Base-by-base conservation (phyloP, 92 coral and sea anemone species). In the Plumapathes pennacea region DNA sequence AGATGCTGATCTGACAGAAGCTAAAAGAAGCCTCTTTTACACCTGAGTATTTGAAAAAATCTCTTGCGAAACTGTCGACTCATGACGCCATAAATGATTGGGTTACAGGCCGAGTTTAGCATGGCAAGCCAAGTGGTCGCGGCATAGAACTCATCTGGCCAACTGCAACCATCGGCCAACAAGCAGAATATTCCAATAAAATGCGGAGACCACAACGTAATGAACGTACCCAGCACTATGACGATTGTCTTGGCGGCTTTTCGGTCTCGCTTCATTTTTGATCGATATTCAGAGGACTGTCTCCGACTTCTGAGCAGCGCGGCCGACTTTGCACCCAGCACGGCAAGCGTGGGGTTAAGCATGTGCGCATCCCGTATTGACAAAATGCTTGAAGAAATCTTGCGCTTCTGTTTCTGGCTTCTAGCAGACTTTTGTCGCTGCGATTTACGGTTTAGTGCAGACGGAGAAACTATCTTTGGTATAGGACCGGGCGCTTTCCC, bases 81-180 rank as follows among this genome's bases (percentile, higher is more conserved):
- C 96, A 87, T 87, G 14, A 86, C 90, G 5, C 96, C 96, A 28
- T 87, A 87, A 4, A 87, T 87, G 21, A 87, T 82, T 0, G 96
- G 96, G 61, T 87, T 87, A 29, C 96, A 87, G 25, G 86, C 96
- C n/a, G 90, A 83, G 64, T 87, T 87, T 17, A 82, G 25, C 96
- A 87, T 87, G 25, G 96, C 96, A 2, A 87, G 58, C 96, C 96
- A 87, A 13, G 96, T 87, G 10, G 96, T 87, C 8, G 78, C 42
- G 21, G 96, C 96, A 46, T 77, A 87, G 42, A 84, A 87, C 12
- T 71, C 64, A 20, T 83, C 83, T 0, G 86, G 90, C 96, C 90
- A 87, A 12, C 60, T 24, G 31, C 96, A 87, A 4, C 64, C 50
- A 0, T 71, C 55, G 4, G 43, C 45, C 11, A 87, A 39, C 3